Conservation (phyloP, 2,113 vertebrate genomes). For the Dryoscopus gambensis region DNA sequence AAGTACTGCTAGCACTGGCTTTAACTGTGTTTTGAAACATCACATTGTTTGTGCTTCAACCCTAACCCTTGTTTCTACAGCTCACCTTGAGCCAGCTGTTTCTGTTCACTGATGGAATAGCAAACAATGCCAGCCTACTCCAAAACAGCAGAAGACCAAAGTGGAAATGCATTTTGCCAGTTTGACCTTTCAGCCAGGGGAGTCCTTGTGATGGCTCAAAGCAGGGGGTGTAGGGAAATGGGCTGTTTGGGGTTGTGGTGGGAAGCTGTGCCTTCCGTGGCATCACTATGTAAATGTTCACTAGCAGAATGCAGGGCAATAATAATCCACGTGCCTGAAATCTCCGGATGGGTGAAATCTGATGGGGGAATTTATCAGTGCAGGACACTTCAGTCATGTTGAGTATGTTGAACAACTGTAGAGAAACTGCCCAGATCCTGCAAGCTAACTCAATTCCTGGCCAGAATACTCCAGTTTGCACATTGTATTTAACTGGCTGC, state of each 20-base stretch:
- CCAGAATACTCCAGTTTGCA: background rate
- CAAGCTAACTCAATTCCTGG: accelerated
- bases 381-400: background rate
- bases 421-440: background rate
- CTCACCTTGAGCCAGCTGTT: background rate
- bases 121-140: background rate
- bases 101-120: background rate
- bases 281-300: background rate
- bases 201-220: background rate
- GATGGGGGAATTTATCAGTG: background rate
- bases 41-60: background rate
- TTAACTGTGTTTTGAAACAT: background rate
- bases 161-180: background rate
- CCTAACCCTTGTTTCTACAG: background rate
- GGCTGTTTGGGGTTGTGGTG: background rate
- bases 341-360: background rate
- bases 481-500: background rate
- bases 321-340: background rate
- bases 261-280: background rate
- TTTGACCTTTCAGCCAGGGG: background rate
- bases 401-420: background rate
- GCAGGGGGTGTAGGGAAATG: background rate
- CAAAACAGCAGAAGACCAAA: background rate
- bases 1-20: background rate
- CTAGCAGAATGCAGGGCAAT: too few relatives aligned